phyloP scores from a whole-genome alignment of 2,113 vertebrate species.

The Lucifuga dentata region DNA sequence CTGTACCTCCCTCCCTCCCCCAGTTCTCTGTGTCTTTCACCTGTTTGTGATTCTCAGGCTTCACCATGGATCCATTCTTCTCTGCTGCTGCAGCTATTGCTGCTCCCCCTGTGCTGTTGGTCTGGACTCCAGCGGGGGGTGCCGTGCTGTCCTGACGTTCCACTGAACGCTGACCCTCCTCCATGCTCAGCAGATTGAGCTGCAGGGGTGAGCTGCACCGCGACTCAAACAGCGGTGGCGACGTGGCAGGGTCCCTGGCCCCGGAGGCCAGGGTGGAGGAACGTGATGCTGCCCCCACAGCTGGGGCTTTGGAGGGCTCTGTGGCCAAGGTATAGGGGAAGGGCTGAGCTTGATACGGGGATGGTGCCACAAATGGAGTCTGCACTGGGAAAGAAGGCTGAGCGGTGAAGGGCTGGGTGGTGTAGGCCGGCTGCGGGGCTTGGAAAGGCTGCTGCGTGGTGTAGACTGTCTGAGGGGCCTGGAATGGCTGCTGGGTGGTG shows the following conservation, averaged over 20 bases:
- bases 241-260: constrained; percentile 65
- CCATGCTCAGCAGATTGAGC: constrained; percentile 93
- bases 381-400: constrained; percentile 78
- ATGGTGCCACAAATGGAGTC: constrained; percentile 69
- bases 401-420: constrained; percentile 66
- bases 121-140: constrained; percentile 8
- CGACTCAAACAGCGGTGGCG: constrained; percentile 90
- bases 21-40: constrained; percentile 71
- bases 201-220: constrained; percentile 94
- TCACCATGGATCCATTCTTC: constrained; percentile 52
- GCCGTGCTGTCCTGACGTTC: constrained; percentile 73
- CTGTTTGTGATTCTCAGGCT: constrained; percentile 66
- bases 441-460: constrained; percentile 73
- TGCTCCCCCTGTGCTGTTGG: constrained; percentile 41
- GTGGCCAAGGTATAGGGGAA: constrained; percentile 76
- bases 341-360: constrained; percentile 63
- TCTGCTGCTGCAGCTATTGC: constrained; percentile 52
- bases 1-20: no score
- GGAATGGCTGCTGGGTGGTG: constrained; percentile 62
- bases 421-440: constrained; percentile 47
- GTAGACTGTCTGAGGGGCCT: constrained; percentile 64
- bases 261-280: constrained; percentile 82
- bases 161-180: constrained; percentile 85
- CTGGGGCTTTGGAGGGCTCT: constrained; percentile 70
- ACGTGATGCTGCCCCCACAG: constrained; percentile 67